phyloP scores from a whole-genome alignment of 2,797 vertebrate species.

The Coregonus suidteri region DNA sequence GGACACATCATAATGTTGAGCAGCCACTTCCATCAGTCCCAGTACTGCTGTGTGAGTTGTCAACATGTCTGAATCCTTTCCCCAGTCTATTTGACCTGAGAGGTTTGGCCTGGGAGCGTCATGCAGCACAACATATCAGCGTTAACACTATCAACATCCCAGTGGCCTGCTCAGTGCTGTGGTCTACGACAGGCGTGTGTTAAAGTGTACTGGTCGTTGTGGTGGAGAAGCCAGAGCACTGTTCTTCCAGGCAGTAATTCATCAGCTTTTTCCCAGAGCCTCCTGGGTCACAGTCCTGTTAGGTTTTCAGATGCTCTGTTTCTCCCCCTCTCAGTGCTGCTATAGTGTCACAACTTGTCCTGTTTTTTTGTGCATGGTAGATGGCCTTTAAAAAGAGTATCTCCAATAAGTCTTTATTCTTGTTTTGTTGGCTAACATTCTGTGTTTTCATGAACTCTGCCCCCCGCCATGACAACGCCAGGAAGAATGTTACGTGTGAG shows the following conservation, averaged over 20 bases:
- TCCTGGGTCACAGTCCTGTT: slow-evolving; percentile 96
- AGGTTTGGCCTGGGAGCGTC: slow-evolving; percentile 59
- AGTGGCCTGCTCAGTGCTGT: slow-evolving; percentile 70
- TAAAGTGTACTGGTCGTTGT: slow-evolving; percentile 89
- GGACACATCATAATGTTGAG: no score
- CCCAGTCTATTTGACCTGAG: background rate
- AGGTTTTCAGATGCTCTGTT: slow-evolving; percentile 93
- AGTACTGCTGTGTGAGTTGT: slow-evolving; percentile 41
- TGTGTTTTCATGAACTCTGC: slow-evolving; percentile 99
- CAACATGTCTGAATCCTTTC: slow-evolving; percentile 70
- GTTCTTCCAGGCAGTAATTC: slow-evolving; percentile 91
- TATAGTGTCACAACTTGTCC: slow-evolving; percentile 94
- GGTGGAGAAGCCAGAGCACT: slow-evolving; percentile 82
- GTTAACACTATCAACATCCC: slow-evolving; percentile 78
- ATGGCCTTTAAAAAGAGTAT: slow-evolving; percentile 93
- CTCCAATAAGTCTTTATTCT: slow-evolving; percentile 98
- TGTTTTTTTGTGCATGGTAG: slow-evolving; percentile 89
- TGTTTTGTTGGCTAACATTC: slow-evolving; percentile 98
- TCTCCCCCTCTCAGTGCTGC: slow-evolving; percentile 83
- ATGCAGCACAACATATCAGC: slow-evolving; percentile 67
- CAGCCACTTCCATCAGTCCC: no score
- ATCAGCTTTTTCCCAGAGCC: slow-evolving; percentile 98
- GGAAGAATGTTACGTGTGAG: slow-evolving; percentile 99
- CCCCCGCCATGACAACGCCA: slow-evolving; percentile 97
- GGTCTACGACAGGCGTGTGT: slow-evolving; percentile 90